phyloP scores from a whole-genome alignment of 2,113 vertebrate genomes.

The Channa maculata region DNA sequence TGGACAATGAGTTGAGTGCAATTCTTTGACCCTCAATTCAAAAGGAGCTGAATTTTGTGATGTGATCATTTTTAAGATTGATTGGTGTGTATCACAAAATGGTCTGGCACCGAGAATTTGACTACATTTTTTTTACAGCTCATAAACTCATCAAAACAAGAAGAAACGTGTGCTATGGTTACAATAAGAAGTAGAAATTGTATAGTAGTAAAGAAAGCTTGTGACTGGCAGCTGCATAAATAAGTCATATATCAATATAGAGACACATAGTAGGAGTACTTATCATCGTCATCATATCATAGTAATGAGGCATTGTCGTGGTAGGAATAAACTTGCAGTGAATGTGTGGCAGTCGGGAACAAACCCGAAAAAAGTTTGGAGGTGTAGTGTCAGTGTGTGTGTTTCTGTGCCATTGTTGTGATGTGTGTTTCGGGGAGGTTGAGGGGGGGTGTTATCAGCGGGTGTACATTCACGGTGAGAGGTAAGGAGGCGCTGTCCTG shows the following conservation, averaged over 20 bases:
- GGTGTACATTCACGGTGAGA: conserved; percentile 81
- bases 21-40: too few species aligned
- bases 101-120: conserved; percentile 35
- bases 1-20: too few species aligned
- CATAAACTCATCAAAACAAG: conserved; percentile 9
- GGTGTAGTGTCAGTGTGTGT: conserved; percentile 39
- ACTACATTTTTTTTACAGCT: conserved; percentile 21
- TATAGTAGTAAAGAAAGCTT: conserved; percentile 21
- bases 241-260: conserved; percentile 58
- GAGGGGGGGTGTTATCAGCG: conserved; percentile 33
- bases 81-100: neutral
- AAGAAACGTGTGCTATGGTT: neutral
- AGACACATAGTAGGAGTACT: conserved; percentile 39
- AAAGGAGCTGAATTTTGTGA: too few species aligned
- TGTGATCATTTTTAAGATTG: neutral
- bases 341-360: conserved; percentile 39
- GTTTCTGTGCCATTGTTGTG: conserved; percentile 50
- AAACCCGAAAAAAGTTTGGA: conserved; percentile 23
- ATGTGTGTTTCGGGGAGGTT: conserved; percentile 25
- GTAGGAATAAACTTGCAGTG: conserved; percentile 67
- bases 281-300: conserved; percentile 46
- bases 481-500: conserved; percentile 54
- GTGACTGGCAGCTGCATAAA: conserved; percentile 68
- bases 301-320: conserved; percentile 53
- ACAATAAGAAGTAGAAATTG: neutral